Conservation (phyloP, 1,140 invertebrate genomes). For the Caenorhabditis inopinata region DNA sequence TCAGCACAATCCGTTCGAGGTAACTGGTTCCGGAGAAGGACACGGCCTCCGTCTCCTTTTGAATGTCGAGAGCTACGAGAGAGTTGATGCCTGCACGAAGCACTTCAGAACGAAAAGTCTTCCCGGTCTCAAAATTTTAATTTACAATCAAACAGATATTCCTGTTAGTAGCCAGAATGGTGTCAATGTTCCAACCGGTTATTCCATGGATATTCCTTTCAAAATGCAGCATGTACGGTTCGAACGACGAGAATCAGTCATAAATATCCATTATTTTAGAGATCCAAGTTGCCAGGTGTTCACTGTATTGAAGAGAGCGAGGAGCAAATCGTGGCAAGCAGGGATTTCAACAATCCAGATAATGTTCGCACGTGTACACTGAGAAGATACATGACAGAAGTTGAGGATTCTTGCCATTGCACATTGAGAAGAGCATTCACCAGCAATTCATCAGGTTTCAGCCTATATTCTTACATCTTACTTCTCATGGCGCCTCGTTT, state of each 20-base stretch:
- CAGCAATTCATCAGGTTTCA: constrained; percentile 49
- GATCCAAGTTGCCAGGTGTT: constrained; percentile 62
- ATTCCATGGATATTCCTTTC: constrained; percentile 66
- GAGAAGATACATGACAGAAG: constrained; percentile 57
- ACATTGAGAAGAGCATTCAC: constrained; percentile 58
- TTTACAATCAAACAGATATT: constrained; percentile 66
- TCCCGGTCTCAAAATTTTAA: constrained; percentile 59
- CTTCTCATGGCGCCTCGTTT: too few relatives aligned
- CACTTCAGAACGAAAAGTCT: constrained; percentile 55
- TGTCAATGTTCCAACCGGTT: constrained; percentile 64
- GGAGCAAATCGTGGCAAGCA: constrained; percentile 50
- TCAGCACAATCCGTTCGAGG: constrained; percentile 54
- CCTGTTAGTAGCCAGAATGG: constrained; percentile 58
- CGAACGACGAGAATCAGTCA: background rate
- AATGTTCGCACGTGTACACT: constrained; percentile 62
- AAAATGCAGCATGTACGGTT: constrained; percentile 60
- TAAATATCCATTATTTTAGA: constrained; percentile 45
- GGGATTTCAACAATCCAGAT: constrained; percentile 49
- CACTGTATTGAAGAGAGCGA: constrained; percentile 59
- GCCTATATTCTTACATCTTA: too few relatives aligned
- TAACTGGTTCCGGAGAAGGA: constrained; percentile 56
- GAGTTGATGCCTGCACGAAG: constrained; percentile 62
- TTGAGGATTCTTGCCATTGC: constrained; percentile 58
- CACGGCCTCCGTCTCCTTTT: constrained; percentile 58
- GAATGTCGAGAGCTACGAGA: constrained; percentile 64